phyloP scores from a whole-genome alignment of 1,140 invertebrate genomes.

The Gonatopus flavifemur region DNA sequence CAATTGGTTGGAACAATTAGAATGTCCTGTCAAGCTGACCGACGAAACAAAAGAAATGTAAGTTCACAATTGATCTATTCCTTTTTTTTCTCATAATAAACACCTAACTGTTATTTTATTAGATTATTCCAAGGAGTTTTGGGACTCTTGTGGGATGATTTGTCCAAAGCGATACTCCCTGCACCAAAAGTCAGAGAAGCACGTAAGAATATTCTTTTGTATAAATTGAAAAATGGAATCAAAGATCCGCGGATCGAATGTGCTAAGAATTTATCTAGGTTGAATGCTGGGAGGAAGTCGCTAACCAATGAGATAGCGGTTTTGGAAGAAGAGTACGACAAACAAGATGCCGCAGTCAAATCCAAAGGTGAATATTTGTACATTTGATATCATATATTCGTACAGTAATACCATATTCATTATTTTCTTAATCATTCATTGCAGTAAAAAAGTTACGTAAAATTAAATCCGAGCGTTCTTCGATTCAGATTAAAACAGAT shows the following conservation, averaged over 20 bases:
- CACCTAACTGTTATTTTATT: no score
- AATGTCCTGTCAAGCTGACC: no score
- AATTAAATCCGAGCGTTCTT: constrained; percentile 14
- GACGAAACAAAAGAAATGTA: no score
- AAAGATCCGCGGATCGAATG: constrained; percentile 32
- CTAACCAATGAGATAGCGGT: constrained; percentile 31
- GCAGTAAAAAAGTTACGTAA: constrained; percentile 33
- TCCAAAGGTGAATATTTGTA: constrained; percentile 41
- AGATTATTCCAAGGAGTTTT: constrained; percentile 38
- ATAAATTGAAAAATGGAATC: constrained; percentile 35
- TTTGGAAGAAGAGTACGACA: constrained; percentile 38
- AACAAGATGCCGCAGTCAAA: constrained; percentile 36
- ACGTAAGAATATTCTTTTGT: constrained; percentile 47
- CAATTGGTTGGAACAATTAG: no score
- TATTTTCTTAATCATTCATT: no score
- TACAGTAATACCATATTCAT: not conserved
- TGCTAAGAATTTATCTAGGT: constrained; percentile 25
- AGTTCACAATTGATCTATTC: no score
- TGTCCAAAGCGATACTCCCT: constrained; percentile 29
- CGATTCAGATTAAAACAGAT: constrained; percentile 30
- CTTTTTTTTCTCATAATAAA: no score
- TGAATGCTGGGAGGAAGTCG: constrained; percentile 29
- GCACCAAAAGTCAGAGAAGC: constrained; percentile 31
- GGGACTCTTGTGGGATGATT: constrained; percentile 44
- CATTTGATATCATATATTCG: not conserved